Evolutionary conservation across 2,888 invertebrate genomes (phyloP).

Genomic region (Ornithoptera alexandrae): DNA sequence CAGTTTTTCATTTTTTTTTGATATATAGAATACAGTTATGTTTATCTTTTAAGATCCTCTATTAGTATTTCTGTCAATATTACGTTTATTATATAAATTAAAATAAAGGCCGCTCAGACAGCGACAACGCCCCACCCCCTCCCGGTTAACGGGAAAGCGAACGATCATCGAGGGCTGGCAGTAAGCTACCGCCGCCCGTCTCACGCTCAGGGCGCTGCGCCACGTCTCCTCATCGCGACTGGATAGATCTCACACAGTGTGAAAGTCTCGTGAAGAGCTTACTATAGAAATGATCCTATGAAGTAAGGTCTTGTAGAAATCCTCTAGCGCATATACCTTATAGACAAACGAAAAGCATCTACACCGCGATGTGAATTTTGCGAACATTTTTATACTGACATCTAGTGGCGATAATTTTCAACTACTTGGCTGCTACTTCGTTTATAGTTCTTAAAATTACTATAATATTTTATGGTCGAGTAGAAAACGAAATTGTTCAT

Average conservation of each 20-base stretch:
- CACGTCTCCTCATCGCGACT: conserved; percentile 47
- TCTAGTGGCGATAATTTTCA: no score
- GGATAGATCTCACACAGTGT: conserved; percentile 42
- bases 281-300: conserved; percentile 42
- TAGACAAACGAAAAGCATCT: not conserved
- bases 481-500: no score
- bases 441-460: no score
- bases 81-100: no score
- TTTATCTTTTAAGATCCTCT: no score
- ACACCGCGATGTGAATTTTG: conserved; percentile 1
- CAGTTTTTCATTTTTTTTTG: no score
- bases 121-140: conserved; percentile 40
- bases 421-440: no score
- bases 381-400: not conserved
- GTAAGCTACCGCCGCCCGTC: conserved; percentile 37
- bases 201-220: conserved; percentile 44
- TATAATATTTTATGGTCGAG: no score
- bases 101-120: not conserved
- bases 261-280: conserved; percentile 48
- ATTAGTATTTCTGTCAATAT: no score
- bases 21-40: no score
- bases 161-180: conserved; percentile 50
- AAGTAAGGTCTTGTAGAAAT: conserved; percentile 41
- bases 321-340: conserved; percentile 4
- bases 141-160: conserved; percentile 34